These are phyloP conservation scores for Pegoplata infirma DNA, from an alignment of 2,888 invertebrate species.

Conservation along the genomic window DNA sequence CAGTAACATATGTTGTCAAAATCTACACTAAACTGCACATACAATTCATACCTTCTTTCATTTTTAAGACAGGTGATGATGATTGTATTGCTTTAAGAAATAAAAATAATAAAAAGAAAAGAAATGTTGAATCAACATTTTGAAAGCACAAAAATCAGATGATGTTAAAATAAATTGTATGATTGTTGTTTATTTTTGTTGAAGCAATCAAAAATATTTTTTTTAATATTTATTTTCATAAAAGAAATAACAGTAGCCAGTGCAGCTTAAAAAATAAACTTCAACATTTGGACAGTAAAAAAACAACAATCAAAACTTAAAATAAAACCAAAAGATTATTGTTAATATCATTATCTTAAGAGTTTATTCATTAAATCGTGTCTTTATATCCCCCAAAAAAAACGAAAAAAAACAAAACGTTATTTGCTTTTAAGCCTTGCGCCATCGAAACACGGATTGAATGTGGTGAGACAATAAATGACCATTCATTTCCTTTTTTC, in stretches of 20 bases:
- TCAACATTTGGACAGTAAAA: background rate
- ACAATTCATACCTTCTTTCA: slow-evolving; percentile 26
- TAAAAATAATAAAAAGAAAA: background rate
- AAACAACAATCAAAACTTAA: background rate
- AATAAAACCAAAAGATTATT: slow-evolving; percentile 34
- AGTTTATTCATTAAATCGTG: slow-evolving; percentile 27
- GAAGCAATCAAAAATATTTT: slow-evolving; percentile 43
- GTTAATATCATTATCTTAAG: slow-evolving; percentile 37
- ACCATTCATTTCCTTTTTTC: slow-evolving; percentile 19
- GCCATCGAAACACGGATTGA: background rate
- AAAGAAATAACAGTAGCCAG: slow-evolving; percentile 46
- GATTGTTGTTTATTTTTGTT: slow-evolving; percentile 49
- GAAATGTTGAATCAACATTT: slow-evolving; percentile 47
- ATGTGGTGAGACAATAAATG: slow-evolving; percentile 19
- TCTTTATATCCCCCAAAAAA: slow-evolving; percentile 6
- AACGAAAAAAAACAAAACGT: background rate
- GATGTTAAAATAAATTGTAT: slow-evolving; percentile 51
- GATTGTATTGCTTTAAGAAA: slow-evolving; percentile 45
- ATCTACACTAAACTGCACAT: slow-evolving; percentile 27
- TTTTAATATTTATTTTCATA: slow-evolving; percentile 8
- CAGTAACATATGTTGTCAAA: slow-evolving; percentile 42
- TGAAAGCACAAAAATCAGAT: slow-evolving; percentile 33
- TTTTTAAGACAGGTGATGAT: slow-evolving; percentile 52
- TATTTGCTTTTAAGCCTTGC: slow-evolving; percentile 7
- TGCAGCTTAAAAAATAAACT: slow-evolving; percentile 35